phyloP scores from a whole-genome alignment of 2,888 invertebrate genomes.

The Norana najaformis region DNA sequence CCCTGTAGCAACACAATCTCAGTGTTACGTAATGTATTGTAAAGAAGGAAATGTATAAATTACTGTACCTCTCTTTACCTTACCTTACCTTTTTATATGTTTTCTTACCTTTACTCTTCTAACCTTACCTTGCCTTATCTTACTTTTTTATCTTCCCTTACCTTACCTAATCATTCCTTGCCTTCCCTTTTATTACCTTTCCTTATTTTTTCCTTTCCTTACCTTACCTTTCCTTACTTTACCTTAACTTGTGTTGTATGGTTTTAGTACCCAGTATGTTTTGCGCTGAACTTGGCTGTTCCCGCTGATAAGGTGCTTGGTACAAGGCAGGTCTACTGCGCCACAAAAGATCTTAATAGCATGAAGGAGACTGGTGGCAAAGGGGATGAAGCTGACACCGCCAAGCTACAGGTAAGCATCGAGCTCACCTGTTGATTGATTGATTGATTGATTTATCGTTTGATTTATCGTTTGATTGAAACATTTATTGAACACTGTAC shows the following conservation, averaged over 20 bases:
- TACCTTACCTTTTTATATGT: too few relatives aligned
- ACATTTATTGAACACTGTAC: background rate
- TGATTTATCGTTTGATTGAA: too few relatives aligned
- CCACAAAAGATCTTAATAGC: constrained; percentile 34
- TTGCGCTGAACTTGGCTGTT: constrained; percentile 57
- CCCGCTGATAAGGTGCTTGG: constrained; percentile 52
- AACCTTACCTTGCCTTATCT: too few relatives aligned
- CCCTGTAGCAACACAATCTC: too few relatives aligned
- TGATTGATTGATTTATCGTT: background rate
- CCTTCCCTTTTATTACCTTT: background rate
- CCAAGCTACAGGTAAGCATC: constrained; percentile 51
- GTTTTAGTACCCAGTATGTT: constrained; percentile 56
- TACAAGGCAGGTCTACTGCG: constrained; percentile 34
- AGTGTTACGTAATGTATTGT: too few relatives aligned
- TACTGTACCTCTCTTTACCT: too few relatives aligned
- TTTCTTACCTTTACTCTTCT: too few relatives aligned
- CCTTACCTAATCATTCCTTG: background rate
- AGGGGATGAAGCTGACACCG: constrained; percentile 56
- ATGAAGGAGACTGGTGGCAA: constrained; percentile 47
- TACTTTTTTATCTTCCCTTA: too few relatives aligned
- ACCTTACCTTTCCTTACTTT: background rate
- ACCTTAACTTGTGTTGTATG: constrained; percentile 16
- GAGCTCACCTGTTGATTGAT: background rate
- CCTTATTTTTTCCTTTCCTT: background rate
- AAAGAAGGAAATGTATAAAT: too few relatives aligned